Conservation (phyloP, 1,140 invertebrate genomes). For the Ericerus pela region DNA sequence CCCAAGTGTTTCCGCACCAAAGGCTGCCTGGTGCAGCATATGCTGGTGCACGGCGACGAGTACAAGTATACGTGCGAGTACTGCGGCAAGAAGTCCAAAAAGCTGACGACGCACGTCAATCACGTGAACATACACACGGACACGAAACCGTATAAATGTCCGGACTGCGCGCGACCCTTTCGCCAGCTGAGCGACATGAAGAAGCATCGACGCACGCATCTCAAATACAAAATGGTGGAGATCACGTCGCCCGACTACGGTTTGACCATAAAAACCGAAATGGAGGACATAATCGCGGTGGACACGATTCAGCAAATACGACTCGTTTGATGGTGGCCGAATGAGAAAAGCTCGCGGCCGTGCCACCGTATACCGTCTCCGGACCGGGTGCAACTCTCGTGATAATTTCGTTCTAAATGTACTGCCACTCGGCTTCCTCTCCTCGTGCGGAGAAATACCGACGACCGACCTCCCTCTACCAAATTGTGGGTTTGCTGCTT, state of each 20-base stretch:
- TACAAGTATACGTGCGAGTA: conserved; percentile 34
- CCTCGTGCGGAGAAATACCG: no score
- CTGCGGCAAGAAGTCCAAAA: conserved; percentile 43
- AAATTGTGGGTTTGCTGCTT: no score
- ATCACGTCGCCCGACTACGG: neutral
- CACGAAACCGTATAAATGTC: conserved; percentile 43
- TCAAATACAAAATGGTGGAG: neutral
- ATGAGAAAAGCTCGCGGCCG: no score
- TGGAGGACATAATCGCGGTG: neutral
- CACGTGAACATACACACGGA: conserved; percentile 38
- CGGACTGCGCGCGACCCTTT: conserved; percentile 39
- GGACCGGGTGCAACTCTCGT: no score
- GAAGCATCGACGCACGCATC: conserved; percentile 12
- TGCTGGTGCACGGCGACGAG: conserved; percentile 34
- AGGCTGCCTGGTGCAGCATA: conserved; percentile 33
- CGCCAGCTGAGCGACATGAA: conserved; percentile 35
- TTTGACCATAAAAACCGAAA: neutral
- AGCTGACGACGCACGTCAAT: conserved; percentile 35
- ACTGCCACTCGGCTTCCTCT: no score
- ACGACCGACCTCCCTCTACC: no score
- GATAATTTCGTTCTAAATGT: no score
- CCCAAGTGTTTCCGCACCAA: conserved; percentile 34
- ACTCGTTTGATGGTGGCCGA: no score
- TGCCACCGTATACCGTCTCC: no score
- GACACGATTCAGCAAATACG: neutral